Conservation (phyloP, 2,888 invertebrate genomes). For the Ectemnius lituratus region DNA sequence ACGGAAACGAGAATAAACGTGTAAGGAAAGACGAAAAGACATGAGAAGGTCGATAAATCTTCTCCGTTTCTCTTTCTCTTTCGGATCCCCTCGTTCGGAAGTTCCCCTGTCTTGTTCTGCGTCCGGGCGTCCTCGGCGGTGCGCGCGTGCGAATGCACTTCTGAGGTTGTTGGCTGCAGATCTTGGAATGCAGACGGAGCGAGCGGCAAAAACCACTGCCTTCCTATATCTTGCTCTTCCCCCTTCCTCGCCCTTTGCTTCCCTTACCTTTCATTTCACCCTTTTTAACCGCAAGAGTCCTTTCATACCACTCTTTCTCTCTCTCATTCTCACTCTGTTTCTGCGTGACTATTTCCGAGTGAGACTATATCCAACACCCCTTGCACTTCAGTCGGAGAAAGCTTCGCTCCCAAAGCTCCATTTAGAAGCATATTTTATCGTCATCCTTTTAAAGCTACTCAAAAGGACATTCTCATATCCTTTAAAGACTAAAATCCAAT, state of each 20-base stretch:
- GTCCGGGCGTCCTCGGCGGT: conserved; percentile 17
- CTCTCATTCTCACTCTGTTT: conserved; percentile 15
- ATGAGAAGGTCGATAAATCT: conserved; percentile 17
- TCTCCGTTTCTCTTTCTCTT: conserved; percentile 21
- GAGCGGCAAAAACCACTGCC: conserved; percentile 62
- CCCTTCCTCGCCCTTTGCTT: conserved; percentile 20
- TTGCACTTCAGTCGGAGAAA: no score
- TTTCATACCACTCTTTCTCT: not conserved
- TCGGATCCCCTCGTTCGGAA: not conserved
- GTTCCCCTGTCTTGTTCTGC: conserved; percentile 27
- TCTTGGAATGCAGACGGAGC: conserved; percentile 68
- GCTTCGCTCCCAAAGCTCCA: no score
- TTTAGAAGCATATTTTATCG: no score
- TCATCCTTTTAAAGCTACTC: no score
- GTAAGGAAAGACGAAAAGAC: conserved; percentile 10
- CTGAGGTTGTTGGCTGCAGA: conserved; percentile 68
- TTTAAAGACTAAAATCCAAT: no score
- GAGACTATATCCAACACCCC: no score
- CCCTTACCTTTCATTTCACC: conserved; percentile 21
- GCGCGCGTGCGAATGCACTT: conserved; percentile 57
- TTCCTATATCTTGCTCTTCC: conserved; percentile 52
- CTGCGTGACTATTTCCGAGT: no score
- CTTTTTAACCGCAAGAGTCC: conserved; percentile 18
- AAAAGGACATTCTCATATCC: no score
- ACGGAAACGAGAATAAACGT: conserved; percentile 7